Percentiles rank a stretch among this genome's conserved stretches.
These are phyloP conservation scores for Promerops cafer DNA, from an alignment of 2,113 vertebrate species.

Conservation along the genomic window DNA sequence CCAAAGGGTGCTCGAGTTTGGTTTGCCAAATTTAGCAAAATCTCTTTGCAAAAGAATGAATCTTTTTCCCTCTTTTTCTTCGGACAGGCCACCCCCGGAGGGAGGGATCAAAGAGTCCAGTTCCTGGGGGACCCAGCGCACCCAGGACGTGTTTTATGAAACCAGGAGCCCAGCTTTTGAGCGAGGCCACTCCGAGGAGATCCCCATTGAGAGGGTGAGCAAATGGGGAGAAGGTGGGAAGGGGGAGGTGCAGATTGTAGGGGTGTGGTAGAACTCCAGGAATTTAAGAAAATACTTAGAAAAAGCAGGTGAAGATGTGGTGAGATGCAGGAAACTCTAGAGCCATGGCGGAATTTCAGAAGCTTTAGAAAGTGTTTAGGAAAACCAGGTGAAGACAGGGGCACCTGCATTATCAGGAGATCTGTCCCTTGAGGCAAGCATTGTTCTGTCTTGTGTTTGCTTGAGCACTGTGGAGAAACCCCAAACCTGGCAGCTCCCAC, in stretches of 20 bases:
- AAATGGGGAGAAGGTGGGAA: background rate
- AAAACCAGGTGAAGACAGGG: too few species aligned
- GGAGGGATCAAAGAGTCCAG: slow-evolving; percentile 78
- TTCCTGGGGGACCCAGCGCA: slow-evolving; percentile 83
- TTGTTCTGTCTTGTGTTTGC: background rate
- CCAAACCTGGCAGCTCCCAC: background rate
- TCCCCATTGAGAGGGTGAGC: slow-evolving; percentile 62
- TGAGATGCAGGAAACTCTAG: background rate
- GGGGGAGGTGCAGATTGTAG: background rate
- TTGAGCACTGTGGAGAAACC: background rate
- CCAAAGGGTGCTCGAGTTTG: background rate
- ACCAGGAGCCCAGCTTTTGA: slow-evolving; percentile 72
- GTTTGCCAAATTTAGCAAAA: background rate
- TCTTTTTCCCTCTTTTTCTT: background rate
- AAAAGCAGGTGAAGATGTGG: background rate
- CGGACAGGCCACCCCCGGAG: slow-evolving; percentile 71
- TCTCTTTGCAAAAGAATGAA: background rate
- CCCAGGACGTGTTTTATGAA: slow-evolving; percentile 73
- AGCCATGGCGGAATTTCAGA: rapidly evolving
- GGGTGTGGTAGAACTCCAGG: background rate
- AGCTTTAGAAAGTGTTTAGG: background rate
- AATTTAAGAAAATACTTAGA: background rate
- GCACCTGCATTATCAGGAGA: background rate
- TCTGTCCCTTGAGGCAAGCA: background rate
- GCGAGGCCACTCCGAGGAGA: slow-evolving; percentile 82